Evolutionary conservation across 2,797 vertebrate genomes (phyloP).

Genomic region (Poecilia wingei): DNA sequence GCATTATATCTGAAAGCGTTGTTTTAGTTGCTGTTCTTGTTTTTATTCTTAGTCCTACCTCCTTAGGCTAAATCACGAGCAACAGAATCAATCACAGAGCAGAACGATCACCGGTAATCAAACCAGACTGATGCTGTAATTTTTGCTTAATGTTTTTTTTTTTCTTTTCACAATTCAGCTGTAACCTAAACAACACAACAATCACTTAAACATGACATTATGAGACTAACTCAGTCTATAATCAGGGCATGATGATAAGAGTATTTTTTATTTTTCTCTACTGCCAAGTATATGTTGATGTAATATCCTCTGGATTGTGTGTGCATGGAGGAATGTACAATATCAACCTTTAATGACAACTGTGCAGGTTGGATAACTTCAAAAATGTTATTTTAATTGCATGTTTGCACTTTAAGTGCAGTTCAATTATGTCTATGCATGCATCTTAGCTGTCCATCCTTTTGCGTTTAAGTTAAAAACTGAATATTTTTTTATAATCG

Average conservation of each 20-base stretch:
- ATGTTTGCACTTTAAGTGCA: slow-evolving; percentile 1
- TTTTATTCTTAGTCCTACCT: not conserved
- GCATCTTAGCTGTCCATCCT: not conserved
- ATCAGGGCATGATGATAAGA: not conserved
- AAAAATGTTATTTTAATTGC: not conserved
- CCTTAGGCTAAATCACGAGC: not conserved
- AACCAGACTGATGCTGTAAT: not conserved
- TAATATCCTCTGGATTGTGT: not conserved
- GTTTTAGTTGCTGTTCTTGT: not conserved
- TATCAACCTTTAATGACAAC: not conserved
- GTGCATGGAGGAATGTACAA: not conserved
- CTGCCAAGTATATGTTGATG: not conserved
- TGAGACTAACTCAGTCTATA: not conserved
- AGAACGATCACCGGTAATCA: slow-evolving; percentile 1
- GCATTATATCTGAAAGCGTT: not conserved
- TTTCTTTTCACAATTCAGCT: slow-evolving; percentile 2
- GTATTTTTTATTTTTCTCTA: not conserved
- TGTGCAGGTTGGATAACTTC: not conserved
- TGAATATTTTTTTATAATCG: not conserved
- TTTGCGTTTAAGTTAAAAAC: not conserved
- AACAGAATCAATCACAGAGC: slow-evolving; percentile 3
- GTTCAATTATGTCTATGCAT: not conserved
- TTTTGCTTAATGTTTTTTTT: not conserved
- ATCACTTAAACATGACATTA: not conserved
- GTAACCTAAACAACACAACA: not conserved